phyloP scores from a whole-genome alignment of 2,888 invertebrate species.

The Drosophila quinaria region DNA sequence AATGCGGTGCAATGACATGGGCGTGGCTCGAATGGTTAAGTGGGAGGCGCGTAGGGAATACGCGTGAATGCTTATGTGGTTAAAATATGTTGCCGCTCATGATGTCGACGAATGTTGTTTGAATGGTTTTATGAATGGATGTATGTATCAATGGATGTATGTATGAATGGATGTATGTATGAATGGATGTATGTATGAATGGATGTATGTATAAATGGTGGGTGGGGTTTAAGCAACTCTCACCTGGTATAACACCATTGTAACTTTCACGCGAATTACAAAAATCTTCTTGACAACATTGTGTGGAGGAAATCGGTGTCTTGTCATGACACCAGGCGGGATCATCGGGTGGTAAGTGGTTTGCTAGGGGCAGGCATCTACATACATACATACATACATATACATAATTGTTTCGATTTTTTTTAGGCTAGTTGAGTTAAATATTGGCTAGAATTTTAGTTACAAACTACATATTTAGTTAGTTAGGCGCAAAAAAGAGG shows the following conservation, averaged over 20 bases:
- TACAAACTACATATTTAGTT: slow-evolving; percentile 53
- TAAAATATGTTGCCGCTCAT: slow-evolving; percentile 23
- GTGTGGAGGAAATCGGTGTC: slow-evolving; percentile 77
- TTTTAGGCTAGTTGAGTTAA: slow-evolving; percentile 40
- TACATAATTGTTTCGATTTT: slow-evolving; percentile 44
- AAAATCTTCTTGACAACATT: slow-evolving; percentile 90
- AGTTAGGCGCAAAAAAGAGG: slow-evolving; percentile 26
- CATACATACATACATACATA: slow-evolving; percentile 62
- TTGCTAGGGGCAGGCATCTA: slow-evolving; percentile 89
- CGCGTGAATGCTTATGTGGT: slow-evolving; percentile 10
- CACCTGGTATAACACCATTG: slow-evolving; percentile 84
- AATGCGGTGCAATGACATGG: slow-evolving; percentile 67
- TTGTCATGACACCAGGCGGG: slow-evolving; percentile 88
- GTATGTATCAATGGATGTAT: slow-evolving; percentile 13
- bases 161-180: slow-evolving; percentile 10
- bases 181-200: slow-evolving; percentile 18
- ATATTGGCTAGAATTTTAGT: slow-evolving; percentile 48
- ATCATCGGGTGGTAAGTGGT: slow-evolving; percentile 88
- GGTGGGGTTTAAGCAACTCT: slow-evolving; percentile 70
- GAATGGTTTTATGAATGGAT: too few relatives aligned
- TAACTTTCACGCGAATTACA: slow-evolving; percentile 88
- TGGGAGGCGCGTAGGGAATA: slow-evolving; percentile 1
- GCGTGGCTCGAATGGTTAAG: slow-evolving; percentile 25
- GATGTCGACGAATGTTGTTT: slow-evolving; percentile 8
- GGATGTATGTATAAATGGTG: too few relatives aligned